phyloP scores from a whole-genome alignment of 2,113 vertebrate species.

The Mobula hypostoma region DNA sequence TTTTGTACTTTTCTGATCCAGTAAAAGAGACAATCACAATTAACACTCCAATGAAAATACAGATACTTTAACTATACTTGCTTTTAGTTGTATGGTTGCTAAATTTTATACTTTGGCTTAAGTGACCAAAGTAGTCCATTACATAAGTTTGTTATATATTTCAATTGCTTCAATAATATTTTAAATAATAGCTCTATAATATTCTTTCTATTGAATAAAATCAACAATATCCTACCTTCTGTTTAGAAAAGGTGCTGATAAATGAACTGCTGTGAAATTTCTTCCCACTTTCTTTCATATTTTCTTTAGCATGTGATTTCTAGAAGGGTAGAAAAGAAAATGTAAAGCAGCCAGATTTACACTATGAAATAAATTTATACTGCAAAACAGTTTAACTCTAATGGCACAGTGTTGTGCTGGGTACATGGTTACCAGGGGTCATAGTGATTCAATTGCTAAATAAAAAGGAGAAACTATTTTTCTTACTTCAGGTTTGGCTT shows the following conservation, averaged over 20 bases:
- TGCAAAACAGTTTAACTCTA: background rate
- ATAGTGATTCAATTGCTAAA: background rate
- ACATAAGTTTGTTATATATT: background rate
- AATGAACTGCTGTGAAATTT: slow-evolving; percentile 82
- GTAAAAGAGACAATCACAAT: slow-evolving; percentile 40
- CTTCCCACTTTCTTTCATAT: slow-evolving; percentile 72
- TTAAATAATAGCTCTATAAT: background rate
- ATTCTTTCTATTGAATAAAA: background rate
- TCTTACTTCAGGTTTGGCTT: background rate
- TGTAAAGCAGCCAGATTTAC: slow-evolving; percentile 8
- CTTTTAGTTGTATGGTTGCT: background rate
- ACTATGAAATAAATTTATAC: background rate
- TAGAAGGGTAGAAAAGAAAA: slow-evolving; percentile 48
- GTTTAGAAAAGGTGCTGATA: slow-evolving; percentile 78
- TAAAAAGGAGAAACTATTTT: background rate
- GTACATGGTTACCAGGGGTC: background rate
- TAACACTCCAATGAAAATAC: background rate
- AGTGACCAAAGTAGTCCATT: background rate
- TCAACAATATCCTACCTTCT: slow-evolving; percentile 69
- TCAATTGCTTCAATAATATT: background rate
- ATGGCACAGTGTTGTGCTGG: background rate
- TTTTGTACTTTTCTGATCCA: slow-evolving; percentile 73
- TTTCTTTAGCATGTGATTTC: slow-evolving; percentile 73
- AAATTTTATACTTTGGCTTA: background rate
- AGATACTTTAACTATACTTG: background rate